Base-by-base conservation (phyloP, 1,140 invertebrate species). In the Coptotermes formosanus region DNA sequence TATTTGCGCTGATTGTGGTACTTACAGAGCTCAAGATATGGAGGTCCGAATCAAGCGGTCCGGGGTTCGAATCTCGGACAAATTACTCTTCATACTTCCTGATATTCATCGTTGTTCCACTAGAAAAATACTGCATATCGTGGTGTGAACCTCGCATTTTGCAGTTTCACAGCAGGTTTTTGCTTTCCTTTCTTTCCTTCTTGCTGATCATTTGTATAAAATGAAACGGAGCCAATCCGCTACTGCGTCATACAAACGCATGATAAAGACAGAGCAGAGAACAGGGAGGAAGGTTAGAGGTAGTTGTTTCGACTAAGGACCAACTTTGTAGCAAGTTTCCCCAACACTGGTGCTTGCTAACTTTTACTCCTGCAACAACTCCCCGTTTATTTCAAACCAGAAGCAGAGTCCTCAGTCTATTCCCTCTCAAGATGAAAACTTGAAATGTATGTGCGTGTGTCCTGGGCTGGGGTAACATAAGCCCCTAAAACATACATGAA, bases 331-430 rank as follows among this genome's bases (percentile, higher is more conserved):
- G n/a, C 64, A 75, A 75, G 64, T 75, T 75, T 30, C 64, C 25
- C n/a, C n/a, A 75, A 75, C 64, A 75, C 64, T 75, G 64, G n/a
- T 75, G 64, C 64, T 75, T 75, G 64, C 64, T 30, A 75, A 75
- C 64, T 75, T 75, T 64, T 64, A 16, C 25, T 30, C 64, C 6
- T 25, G 11, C n/a, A 30, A 11, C n/a, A 75, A 75, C n/a, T 30
- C 64, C 14, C 7, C 19, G 52, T 19, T 55, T 55, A 55, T 55
- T 75, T n/a, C 25, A 75, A 75, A 75, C 25, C 64, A 75, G 64
- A 75, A 75, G 64, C n/a, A 30, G 64, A 30, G 11, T 38, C 38
- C 38, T 75, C 64, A 30, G 64, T 64, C 64, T 30, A n/a, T 9
- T 75, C 64, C n/a, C 25, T 12, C 48, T 48, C 48, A 48, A 48